Evolutionary conservation across 2,888 invertebrate genomes (phyloP).

Genomic region (Cephus pygmeus): DNA sequence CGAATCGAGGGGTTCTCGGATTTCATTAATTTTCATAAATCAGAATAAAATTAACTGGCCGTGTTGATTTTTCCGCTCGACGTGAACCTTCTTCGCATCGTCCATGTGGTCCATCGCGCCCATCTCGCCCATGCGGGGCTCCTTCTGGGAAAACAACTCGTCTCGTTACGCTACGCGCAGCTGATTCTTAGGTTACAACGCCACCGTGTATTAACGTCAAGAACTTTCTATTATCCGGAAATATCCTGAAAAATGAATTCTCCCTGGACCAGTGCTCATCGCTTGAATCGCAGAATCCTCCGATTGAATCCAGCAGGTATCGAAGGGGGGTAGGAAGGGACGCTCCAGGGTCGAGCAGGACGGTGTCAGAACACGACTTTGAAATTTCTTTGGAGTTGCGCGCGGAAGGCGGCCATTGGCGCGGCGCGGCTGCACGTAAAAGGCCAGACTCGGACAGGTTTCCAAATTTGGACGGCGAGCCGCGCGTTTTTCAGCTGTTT

Average conservation of each 20-base stretch:
- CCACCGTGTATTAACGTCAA: not conserved
- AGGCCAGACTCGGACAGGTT: conserved; percentile 49
- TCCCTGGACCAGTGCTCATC: not conserved
- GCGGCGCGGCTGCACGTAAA: conserved; percentile 48
- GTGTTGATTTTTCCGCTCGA: conserved; percentile 59
- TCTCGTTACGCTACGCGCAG: not conserved
- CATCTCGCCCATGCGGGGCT: too few species aligned
- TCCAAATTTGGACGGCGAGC: conserved; percentile 57
- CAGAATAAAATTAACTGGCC: conserved; percentile 55
- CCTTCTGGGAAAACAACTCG: not conserved
- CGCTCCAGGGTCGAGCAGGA: not conserved
- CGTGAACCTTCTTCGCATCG: not conserved
- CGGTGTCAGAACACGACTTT: conserved; percentile 38
- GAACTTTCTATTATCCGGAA: not conserved
- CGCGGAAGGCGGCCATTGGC: conserved; percentile 57
- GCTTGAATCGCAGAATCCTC: not conserved
- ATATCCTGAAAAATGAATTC: too few species aligned
- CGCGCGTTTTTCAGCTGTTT: conserved; percentile 26
- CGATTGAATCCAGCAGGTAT: not conserved
- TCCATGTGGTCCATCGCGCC: too few species aligned
- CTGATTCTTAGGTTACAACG: not conserved
- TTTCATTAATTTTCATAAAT: conserved; percentile 52
- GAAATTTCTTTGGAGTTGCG: conserved; percentile 43
- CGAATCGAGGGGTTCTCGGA: conserved; percentile 1
- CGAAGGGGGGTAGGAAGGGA: not conserved